Conservation (phyloP, 2,888 invertebrate genomes). For the Ernsta delagoae region DNA sequence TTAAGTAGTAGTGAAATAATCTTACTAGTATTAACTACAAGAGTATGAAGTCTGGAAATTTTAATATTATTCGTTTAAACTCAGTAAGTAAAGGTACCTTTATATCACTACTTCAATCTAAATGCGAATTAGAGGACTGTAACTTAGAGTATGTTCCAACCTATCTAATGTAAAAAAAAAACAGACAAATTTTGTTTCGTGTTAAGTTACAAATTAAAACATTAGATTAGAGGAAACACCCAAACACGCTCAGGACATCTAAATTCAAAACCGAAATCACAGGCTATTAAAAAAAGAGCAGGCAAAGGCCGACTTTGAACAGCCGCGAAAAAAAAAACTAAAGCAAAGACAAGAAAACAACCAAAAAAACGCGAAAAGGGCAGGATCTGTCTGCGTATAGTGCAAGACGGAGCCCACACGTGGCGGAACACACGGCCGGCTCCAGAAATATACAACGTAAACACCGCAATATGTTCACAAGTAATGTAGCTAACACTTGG, state of each 20-base stretch:
- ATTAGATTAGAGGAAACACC: background rate
- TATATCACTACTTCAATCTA: no score
- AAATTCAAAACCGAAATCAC: constrained; percentile 16
- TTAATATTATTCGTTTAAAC: no score
- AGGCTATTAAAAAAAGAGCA: constrained; percentile 4
- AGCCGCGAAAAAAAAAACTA: constrained; percentile 28
- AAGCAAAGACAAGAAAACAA: constrained; percentile 29
- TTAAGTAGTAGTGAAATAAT: constrained; percentile 1
- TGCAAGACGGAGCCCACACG: constrained; percentile 8
- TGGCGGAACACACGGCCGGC: constrained; percentile 52
- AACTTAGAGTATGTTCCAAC: no score
- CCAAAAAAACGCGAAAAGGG: constrained; percentile 31
- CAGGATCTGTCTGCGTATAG: constrained; percentile 9
- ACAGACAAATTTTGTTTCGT: background rate
- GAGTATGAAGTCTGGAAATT: background rate
- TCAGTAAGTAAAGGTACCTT: no score
- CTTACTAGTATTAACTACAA: background rate
- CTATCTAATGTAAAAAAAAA: background rate
- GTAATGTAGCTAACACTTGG: constrained; percentile 75
- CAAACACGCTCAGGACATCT: background rate
- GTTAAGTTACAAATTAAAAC: background rate
- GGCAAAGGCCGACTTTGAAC: constrained; percentile 18
- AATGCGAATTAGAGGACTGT: no score
- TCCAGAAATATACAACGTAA: constrained; percentile 78
- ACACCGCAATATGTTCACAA: constrained; percentile 76